Base-by-base conservation (phyloP, 1,140 invertebrate species). In the Drosophila sulfurigaster region DNA sequence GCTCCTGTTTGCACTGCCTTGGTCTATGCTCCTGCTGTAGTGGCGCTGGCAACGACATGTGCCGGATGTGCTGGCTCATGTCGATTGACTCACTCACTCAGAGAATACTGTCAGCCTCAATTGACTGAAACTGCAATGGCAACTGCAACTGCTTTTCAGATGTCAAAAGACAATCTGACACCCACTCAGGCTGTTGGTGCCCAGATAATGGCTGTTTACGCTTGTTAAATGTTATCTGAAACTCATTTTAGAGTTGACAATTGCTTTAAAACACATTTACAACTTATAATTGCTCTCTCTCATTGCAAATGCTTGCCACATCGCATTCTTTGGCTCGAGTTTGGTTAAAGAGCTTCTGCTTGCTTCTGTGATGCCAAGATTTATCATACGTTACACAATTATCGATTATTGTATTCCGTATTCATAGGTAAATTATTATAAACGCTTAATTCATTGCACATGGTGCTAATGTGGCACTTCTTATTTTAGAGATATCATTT, bases 11-110 rank as follows among this genome's bases (percentile, higher is more conserved):
- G 20, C 20, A 25, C 3, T 25, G 20, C 20, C 3, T 25, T 25
- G 20, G 20, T 25, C 20, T 25, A 25, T 25, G 20, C 46, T 41
- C 16, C 46, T 59, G 11, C 10, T 38, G 13, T 6, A 25, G 16
- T 13, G 32, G 59, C 30, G 16, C n/a, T 30, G 11, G 64, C 35
- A 32, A 60, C 35, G 38, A 60, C 46, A 60, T 73, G 64, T 67
- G 71, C 56, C 63, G 71, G 64, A 74, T 67, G 64, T 30, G 48
- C 43, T 67, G 46, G 48, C 48, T 60, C 48, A 52, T 59, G 28
- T 63, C 58, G 56, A 67, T 67, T 67, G 35, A 64, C 51, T 46
- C 51, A 45, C 15, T 56, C 46, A 16, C 30, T 28, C 30, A 46
- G 54, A 49, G 49, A 46, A 20, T 15, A 16, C 46, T 62, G 52